A percentile compares a stretch with the other conserved stretches of the same genome.
These are phyloP conservation scores for Cydia strobilella DNA, from an alignment of 1,140 invertebrate genomes.

Conservation along the genomic window DNA sequence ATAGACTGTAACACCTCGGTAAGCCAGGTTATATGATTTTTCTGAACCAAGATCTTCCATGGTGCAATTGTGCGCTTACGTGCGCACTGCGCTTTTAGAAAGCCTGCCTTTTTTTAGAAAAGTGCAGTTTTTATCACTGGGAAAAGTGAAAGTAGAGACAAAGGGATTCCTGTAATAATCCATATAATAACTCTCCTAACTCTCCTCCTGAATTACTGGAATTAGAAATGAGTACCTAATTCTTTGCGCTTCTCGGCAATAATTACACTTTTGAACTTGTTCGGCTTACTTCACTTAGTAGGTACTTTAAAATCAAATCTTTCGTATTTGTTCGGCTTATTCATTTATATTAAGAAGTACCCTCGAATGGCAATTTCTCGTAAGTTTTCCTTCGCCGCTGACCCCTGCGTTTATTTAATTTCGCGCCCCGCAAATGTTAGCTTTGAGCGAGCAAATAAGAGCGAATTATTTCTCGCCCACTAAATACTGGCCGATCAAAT, in stretches of 20 bases:
- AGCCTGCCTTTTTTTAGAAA: too few species aligned
- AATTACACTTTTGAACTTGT: not conserved
- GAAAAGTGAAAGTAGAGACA: too few species aligned
- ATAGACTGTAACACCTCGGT: too few species aligned
- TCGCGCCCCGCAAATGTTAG: slow-evolving; percentile 53
- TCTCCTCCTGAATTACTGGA: not conserved
- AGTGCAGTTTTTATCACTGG: too few species aligned
- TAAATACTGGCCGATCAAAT: slow-evolving; percentile 37
- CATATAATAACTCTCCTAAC: not conserved
- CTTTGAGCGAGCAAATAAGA: slow-evolving; percentile 70
- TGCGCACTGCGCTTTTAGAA: too few species aligned
- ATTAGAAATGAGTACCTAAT: not conserved
- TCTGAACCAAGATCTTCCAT: too few species aligned
- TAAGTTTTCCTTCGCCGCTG: slow-evolving; percentile 14
- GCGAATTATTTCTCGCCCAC: slow-evolving; percentile 68
- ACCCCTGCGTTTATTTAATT: slow-evolving; percentile 31
- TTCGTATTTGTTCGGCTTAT: not conserved
- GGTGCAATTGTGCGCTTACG: too few species aligned
- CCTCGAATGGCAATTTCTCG: slow-evolving; percentile 7
- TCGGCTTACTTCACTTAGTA: not conserved
- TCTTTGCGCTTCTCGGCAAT: not conserved
- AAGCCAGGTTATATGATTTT: too few species aligned
- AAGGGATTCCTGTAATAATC: not conserved
- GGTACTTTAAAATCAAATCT: not conserved
- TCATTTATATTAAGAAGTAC: slow-evolving; percentile 9